Percentiles rank a stretch among this genome's conserved stretches.
Evolutionary conservation across 2,113 vertebrate genomes (phyloP).

Genomic region (Patagioenas fasciata): DNA sequence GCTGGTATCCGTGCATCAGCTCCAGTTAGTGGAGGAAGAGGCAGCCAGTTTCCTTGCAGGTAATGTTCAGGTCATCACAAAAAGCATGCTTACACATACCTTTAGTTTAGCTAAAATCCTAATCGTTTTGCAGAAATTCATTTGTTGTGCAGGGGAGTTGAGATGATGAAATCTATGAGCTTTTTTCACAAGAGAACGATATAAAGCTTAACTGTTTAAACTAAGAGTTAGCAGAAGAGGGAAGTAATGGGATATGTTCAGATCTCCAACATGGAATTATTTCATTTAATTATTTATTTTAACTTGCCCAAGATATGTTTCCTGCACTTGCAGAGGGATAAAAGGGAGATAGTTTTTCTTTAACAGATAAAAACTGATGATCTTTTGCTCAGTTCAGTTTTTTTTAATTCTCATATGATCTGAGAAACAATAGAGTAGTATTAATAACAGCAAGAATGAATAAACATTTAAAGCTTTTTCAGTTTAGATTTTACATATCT

Average conservation of each 20-base stretch:
- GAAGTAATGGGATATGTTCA: neutral
- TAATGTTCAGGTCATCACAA: neutral
- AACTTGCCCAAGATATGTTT: neutral
- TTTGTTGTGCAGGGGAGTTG: neutral
- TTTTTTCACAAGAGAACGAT: neutral
- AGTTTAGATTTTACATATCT: slow-evolving; percentile 16
- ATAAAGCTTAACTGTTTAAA: neutral
- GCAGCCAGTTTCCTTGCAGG: neutral
- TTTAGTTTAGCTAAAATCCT: neutral
- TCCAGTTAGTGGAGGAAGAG: neutral
- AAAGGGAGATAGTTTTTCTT: neutral
- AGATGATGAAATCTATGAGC: neutral
- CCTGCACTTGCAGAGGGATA: neutral
- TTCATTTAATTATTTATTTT: neutral
- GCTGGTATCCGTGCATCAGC: neutral
- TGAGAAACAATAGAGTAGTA: neutral
- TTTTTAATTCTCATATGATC: neutral
- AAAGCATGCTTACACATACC: neutral
- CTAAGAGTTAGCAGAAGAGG: neutral
- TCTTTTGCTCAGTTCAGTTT: neutral
- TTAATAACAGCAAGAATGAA: neutral
- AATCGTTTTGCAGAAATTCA: neutral
- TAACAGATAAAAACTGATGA: neutral
- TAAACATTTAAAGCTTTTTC: neutral
- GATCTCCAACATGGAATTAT: neutral